Evolutionary conservation across 2,797 vertebrate genomes (phyloP).

Genomic region (Sebastes steindachneri): DNA sequence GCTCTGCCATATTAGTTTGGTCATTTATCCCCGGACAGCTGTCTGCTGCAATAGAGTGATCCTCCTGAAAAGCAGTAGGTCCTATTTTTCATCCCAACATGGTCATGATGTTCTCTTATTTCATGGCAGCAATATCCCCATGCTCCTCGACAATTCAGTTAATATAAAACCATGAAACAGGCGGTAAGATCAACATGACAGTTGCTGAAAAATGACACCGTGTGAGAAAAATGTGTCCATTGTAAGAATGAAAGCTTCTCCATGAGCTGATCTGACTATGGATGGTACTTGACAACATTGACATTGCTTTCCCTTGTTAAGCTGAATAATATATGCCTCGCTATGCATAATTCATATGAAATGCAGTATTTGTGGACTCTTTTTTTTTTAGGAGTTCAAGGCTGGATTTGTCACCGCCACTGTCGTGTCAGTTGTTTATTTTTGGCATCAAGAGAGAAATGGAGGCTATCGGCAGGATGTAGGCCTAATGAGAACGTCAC

Average conservation of each 20-base stretch:
- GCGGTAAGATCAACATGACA: background rate
- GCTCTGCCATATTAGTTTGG: slow-evolving; percentile 45
- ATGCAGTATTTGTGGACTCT: slow-evolving; percentile 48
- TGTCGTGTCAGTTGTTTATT: slow-evolving; percentile 38
- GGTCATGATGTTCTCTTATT: slow-evolving; percentile 7
- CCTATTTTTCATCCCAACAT: slow-evolving; percentile 3
- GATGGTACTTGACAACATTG: slow-evolving; percentile 45
- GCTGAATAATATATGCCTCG: slow-evolving; percentile 63
- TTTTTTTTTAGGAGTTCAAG: slow-evolving; percentile 23
- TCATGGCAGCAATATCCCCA: background rate
- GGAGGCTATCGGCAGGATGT: slow-evolving; percentile 22
- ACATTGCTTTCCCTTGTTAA: slow-evolving; percentile 62
- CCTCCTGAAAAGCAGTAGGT: slow-evolving; percentile 20
- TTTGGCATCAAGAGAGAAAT: slow-evolving; percentile 15
- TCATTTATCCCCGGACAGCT: slow-evolving; percentile 41
- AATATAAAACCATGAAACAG: background rate
- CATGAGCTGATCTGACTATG: slow-evolving; percentile 20
- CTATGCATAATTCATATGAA: slow-evolving; percentile 70
- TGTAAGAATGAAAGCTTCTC: slow-evolving; percentile 15
- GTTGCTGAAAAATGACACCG: background rate
- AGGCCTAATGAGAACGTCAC: slow-evolving; percentile 33
- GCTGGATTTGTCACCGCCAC: slow-evolving; percentile 13
- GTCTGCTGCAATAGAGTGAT: slow-evolving; percentile 23
- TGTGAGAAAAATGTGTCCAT: background rate
- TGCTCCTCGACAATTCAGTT: background rate